Percentiles rank a stretch among this genome's conserved stretches.
phyloP scores from a whole-genome alignment of 2,797 vertebrate species.

The Chelonia mydas region DNA sequence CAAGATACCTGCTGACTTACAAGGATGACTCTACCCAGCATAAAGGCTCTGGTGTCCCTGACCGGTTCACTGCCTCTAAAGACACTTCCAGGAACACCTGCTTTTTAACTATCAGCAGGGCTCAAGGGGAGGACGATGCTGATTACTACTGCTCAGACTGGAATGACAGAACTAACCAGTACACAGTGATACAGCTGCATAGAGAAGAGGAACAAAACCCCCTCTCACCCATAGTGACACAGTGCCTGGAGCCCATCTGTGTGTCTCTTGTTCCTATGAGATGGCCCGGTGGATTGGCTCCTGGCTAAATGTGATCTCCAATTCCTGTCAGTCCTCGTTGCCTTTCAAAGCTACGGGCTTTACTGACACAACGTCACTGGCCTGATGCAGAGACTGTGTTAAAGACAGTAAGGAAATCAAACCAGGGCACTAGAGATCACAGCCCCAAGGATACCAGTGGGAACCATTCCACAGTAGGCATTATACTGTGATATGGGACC shows the following conservation, averaged over 20 bases:
- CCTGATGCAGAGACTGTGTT: background rate
- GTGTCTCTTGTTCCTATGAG: background rate
- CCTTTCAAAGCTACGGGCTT: background rate
- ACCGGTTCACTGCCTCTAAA: background rate
- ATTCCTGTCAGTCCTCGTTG: background rate
- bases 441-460: background rate
- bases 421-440: background rate
- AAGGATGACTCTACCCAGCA: background rate
- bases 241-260: background rate
- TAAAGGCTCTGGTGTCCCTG: background rate
- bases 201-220: background rate
- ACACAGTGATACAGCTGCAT: background rate
- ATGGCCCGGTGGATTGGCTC: background rate
- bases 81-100: background rate
- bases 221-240: background rate
- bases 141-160: background rate
- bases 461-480: background rate
- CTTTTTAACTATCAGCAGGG: background rate
- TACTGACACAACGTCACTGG: background rate
- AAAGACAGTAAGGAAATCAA: no score
- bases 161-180: accelerated
- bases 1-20: background rate
- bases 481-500: background rate
- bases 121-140: background rate
- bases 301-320: background rate